A percentile compares a stretch with the other conserved stretches of the same genome.
Conservation (phyloP, 2,797 vertebrate species). For the Hypotaenidia philippensis region DNA sequence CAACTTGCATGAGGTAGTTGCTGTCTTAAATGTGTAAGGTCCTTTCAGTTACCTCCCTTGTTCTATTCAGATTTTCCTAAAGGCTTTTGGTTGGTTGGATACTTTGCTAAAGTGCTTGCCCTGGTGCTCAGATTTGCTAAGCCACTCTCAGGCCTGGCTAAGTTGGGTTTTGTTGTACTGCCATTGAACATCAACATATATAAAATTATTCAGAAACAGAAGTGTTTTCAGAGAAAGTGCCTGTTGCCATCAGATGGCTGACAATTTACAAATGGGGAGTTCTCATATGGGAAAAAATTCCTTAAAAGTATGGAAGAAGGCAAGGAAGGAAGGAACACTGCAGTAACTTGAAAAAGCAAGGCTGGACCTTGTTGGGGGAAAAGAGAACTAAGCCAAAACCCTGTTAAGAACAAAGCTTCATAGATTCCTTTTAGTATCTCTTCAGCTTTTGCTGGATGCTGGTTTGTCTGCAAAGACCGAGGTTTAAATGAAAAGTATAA, state of each 20-base stretch:
- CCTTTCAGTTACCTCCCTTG: background rate
- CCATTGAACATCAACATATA: background rate
- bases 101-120: background rate
- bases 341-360: background rate
- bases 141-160: background rate
- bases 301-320: background rate
- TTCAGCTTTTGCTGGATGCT: background rate
- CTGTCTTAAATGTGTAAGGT: background rate
- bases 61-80: background rate
- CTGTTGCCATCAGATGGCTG: background rate
- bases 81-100: background rate
- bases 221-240: background rate
- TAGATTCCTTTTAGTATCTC: background rate
- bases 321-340: background rate
- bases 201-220: background rate
- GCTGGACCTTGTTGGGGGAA: background rate
- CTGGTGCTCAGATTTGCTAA: background rate
- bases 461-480: background rate
- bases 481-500: background rate
- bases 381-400: background rate
- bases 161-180: background rate
- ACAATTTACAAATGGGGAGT: background rate
- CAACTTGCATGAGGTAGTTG: background rate
- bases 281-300: background rate
- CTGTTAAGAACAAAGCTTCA: background rate